These are phyloP conservation scores for Syncerus caffer DNA, from an alignment of 2,797 vertebrate species.

Conservation along the genomic window DNA sequence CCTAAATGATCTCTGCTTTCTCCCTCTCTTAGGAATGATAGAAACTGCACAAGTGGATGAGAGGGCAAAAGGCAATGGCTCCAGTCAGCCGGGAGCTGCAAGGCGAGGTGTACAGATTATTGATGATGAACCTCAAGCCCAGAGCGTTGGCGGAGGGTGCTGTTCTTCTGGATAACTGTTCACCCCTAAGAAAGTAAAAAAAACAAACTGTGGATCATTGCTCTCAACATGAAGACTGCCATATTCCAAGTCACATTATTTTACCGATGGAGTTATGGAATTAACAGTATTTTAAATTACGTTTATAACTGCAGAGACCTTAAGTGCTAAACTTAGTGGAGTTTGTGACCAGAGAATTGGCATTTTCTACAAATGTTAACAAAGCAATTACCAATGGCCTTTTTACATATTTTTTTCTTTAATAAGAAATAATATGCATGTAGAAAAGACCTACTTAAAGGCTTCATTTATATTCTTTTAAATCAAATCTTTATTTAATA, in stretches of 20 bases:
- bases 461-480: slow-evolving; percentile 92
- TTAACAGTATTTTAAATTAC: slow-evolving; percentile 89
- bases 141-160: slow-evolving; percentile 90
- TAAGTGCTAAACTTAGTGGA: slow-evolving; percentile 88
- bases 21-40: slow-evolving; percentile 92
- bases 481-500: slow-evolving; percentile 93
- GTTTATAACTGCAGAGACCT: slow-evolving; percentile 88
- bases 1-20: slow-evolving; percentile 51
- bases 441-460: slow-evolving; percentile 91
- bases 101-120: slow-evolving; percentile 97
- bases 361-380: slow-evolving; percentile 89
- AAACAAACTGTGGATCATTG: slow-evolving; percentile 83
- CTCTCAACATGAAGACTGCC: slow-evolving; percentile 87
- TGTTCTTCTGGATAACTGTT: slow-evolving; percentile 92
- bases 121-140: slow-evolving; percentile 93
- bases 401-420: slow-evolving; percentile 88
- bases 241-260: slow-evolving; percentile 86
- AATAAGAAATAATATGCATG: slow-evolving; percentile 90
- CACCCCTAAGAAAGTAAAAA: not conserved
- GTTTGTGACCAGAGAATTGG: slow-evolving; percentile 88
- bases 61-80: slow-evolving; percentile 92
- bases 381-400: slow-evolving; percentile 89
- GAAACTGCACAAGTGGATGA: slow-evolving; percentile 96
- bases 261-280: slow-evolving; percentile 86
- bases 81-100: slow-evolving; percentile 87